Percentiles rank a stretch among this genome's conserved stretches.
phyloP scores from a whole-genome alignment of 2,797 vertebrate genomes.

The Muscicapa comitata region DNA sequence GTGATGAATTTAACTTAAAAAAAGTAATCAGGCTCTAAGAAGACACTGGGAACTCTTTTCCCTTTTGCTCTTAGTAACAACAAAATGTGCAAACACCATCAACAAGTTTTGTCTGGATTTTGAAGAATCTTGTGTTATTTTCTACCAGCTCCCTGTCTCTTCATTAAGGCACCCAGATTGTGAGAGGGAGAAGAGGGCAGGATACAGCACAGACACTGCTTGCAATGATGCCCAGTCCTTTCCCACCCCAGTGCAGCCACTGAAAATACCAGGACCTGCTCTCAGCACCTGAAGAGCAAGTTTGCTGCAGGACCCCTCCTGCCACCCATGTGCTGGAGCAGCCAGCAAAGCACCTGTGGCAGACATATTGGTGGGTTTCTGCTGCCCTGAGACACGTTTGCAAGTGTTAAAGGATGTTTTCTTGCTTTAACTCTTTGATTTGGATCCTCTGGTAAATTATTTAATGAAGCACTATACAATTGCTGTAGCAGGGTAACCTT shows the following conservation, averaged over 20 bases:
- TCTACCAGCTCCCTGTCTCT: neutral
- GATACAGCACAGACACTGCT: neutral
- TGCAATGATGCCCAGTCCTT: neutral
- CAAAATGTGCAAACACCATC: neutral
- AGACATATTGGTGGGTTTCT: neutral
- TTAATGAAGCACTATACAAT: rapidly evolving
- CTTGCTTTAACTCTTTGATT: neutral
- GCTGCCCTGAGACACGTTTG: rapidly evolving
- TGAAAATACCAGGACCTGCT: neutral
- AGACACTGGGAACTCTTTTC: neutral
- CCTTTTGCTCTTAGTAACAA: neutral
- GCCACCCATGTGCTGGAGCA: neutral
- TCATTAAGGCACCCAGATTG: neutral
- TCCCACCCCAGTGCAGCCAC: neutral
- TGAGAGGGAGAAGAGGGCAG: neutral
- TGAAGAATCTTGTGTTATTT: neutral
- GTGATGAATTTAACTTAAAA: conserved; percentile 24
- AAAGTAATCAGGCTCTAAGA: neutral
- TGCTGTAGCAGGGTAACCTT: neutral
- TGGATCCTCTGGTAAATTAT: neutral
- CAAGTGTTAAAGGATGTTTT: neutral
- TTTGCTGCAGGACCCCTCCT: neutral
- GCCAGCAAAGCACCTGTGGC: neutral
- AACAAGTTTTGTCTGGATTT: neutral
- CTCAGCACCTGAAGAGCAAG: neutral